These are phyloP conservation scores for Taenioides sp. DNA, from an alignment of 2,797 vertebrate genomes.

Conservation along the genomic window DNA sequence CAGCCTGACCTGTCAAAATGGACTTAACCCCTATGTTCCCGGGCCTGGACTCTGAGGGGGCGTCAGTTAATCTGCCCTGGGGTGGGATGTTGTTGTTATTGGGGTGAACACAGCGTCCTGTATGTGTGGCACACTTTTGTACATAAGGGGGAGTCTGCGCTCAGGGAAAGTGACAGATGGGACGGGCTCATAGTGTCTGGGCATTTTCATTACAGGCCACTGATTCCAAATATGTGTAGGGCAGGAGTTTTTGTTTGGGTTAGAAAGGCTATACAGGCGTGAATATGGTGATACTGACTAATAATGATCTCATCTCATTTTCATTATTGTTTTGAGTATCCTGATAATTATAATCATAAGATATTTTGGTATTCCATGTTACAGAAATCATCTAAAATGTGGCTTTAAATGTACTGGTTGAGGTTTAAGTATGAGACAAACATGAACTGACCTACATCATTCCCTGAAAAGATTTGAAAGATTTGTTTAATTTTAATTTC, in stretches of 20 bases:
- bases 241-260: slow-evolving; percentile 34
- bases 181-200: slow-evolving; percentile 50
- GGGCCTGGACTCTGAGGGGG: slow-evolving; percentile 5
- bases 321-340: background rate
- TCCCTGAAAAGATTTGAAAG: no score
- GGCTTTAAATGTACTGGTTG: no score
- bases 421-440: no score
- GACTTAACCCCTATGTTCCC: slow-evolving; percentile 55
- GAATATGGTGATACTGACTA: background rate
- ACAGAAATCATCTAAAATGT: no score
- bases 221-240: slow-evolving; percentile 46
- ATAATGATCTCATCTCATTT: background rate
- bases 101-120: slow-evolving; percentile 24
- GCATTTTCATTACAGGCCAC: slow-evolving; percentile 63
- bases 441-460: no score
- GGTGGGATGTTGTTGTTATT: slow-evolving; percentile 16
- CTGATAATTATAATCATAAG: background rate
- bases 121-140: slow-evolving; percentile 28
- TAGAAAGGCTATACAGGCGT: slow-evolving; percentile 9
- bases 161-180: slow-evolving; percentile 59
- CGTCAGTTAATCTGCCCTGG: slow-evolving; percentile 12
- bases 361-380: no score
- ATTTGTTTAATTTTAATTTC: no score
- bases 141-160: slow-evolving; percentile 41
- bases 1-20: slow-evolving; percentile 47